These are phyloP conservation scores for Drosophila helvetica DNA, from an alignment of 2,888 invertebrate species.

Conservation along the genomic window DNA sequence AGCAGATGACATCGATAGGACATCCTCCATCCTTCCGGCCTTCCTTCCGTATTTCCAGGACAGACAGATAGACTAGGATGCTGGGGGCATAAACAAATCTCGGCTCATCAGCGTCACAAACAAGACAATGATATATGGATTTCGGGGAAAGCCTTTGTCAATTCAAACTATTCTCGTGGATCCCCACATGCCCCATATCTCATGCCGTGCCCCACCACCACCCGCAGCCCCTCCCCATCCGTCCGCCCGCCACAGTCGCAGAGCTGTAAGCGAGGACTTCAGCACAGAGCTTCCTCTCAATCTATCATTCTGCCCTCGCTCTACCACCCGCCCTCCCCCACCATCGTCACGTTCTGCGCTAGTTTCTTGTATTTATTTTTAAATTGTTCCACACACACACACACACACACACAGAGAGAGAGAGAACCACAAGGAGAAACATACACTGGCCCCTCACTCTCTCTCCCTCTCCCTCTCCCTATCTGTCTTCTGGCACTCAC, in stretches of 20 bases:
- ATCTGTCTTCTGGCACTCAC: slow-evolving; percentile 30
- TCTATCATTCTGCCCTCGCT: slow-evolving; percentile 75
- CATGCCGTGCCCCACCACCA: slow-evolving; percentile 13
- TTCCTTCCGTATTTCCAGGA: slow-evolving; percentile 14
- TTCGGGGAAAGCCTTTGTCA: slow-evolving; percentile 42
- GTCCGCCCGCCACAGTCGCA: slow-evolving; percentile 6
- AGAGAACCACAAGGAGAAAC: slow-evolving; percentile 1
- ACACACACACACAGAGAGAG: slow-evolving; percentile 22
- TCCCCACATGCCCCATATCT: slow-evolving; percentile 37
- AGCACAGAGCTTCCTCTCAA: slow-evolving; percentile 54
- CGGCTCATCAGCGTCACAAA: slow-evolving; percentile 44
- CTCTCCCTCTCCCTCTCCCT: not conserved
- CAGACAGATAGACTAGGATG: not conserved
- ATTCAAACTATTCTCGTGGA: slow-evolving; percentile 44
- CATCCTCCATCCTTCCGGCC: not conserved
- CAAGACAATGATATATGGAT: slow-evolving; percentile 44
- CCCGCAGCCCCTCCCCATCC: too few relatives aligned
- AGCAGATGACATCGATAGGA: slow-evolving; percentile 26
- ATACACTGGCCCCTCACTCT: slow-evolving; percentile 9
- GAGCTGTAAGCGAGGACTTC: slow-evolving; percentile 48
- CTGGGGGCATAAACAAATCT: slow-evolving; percentile 48
- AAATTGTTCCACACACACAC: slow-evolving; percentile 70
- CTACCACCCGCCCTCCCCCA: slow-evolving; percentile 12
- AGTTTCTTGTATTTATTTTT: slow-evolving; percentile 78
- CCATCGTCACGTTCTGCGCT: slow-evolving; percentile 66